Percentiles rank a stretch among this genome's conserved stretches.
Evolutionary conservation across 2,888 invertebrate genomes (phyloP).

Genomic region (Trachelus stipa): DNA sequence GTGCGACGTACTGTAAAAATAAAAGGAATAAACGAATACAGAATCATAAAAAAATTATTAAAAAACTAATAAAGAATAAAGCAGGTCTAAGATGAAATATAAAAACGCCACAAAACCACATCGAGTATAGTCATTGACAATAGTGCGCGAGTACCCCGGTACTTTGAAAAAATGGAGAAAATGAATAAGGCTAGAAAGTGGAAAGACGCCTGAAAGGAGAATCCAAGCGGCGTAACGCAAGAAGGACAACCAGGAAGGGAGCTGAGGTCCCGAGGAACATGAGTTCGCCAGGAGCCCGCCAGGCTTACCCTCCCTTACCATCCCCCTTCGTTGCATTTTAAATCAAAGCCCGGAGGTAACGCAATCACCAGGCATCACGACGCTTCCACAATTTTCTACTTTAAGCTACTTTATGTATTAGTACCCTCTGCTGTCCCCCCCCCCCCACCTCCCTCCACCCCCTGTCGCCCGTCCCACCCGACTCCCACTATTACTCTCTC

Average conservation of each 20-base stretch:
- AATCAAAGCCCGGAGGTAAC: slow-evolving; percentile 67
- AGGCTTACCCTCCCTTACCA: slow-evolving; percentile 27
- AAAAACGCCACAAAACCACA: background rate
- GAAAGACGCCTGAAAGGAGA: background rate
- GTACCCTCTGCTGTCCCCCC: slow-evolving; percentile 40
- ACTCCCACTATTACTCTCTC: slow-evolving; percentile 22
- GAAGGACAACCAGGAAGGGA: background rate
- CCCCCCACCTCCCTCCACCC: slow-evolving; percentile 2
- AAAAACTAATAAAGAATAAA: no score
- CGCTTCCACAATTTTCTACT: slow-evolving; percentile 68
- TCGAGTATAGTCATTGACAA: background rate
- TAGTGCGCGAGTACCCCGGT: background rate
- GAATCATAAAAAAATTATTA: no score
- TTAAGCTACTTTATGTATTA: slow-evolving; percentile 68
- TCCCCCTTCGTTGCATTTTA: slow-evolving; percentile 65
- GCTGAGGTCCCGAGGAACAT: slow-evolving; percentile 19
- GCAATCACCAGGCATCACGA: slow-evolving; percentile 67
- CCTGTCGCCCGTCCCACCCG: background rate
- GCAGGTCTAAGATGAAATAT: background rate
- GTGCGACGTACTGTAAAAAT: no score
- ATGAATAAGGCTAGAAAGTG: background rate
- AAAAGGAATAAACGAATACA: no score
- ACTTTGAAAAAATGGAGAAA: background rate
- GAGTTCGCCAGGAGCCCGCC: slow-evolving; percentile 32
- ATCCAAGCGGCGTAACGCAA: background rate